Conservation (phyloP, 2,888 invertebrate species). For the Amphipyra berbera region DNA sequence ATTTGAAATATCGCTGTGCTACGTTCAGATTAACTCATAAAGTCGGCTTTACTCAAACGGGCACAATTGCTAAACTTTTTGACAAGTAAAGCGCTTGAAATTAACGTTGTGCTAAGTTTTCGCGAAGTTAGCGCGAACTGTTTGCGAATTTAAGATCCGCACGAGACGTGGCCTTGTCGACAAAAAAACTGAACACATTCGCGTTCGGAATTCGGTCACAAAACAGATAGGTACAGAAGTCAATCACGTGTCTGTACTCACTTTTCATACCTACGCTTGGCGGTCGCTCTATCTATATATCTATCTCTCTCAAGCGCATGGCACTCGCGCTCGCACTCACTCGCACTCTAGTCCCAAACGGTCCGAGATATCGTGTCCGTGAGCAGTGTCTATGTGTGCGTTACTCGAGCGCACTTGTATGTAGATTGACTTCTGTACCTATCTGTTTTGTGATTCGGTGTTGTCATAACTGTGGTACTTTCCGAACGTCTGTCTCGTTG, state of each 20-base stretch:
- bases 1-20: constrained; percentile 72
- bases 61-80: constrained; percentile 79
- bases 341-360: no score
- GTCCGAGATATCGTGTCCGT: no score
- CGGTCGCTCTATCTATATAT: no score
- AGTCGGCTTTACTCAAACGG: constrained; percentile 70
- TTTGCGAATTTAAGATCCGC: constrained; percentile 50
- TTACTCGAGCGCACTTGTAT: no score
- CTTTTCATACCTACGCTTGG: no score
- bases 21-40: constrained; percentile 75
- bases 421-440: no score
- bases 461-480: constrained; percentile 5
- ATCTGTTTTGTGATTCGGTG: no score
- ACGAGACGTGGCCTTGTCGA: constrained; percentile 30
- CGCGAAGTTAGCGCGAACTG: constrained; percentile 57
- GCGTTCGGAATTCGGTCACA: constrained; percentile 23
- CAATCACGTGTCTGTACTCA: no score
- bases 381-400: no score
- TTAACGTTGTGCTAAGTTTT: constrained; percentile 71
- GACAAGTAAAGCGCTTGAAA: constrained; percentile 78
- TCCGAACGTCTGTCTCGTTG: constrained; percentile 1
- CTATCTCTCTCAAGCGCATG: no score
- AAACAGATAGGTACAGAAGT: no score
- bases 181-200: constrained; percentile 38
- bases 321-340: no score